Conservation (phyloP, 1,140 invertebrate genomes). For the Apolygus lucorum region DNA sequence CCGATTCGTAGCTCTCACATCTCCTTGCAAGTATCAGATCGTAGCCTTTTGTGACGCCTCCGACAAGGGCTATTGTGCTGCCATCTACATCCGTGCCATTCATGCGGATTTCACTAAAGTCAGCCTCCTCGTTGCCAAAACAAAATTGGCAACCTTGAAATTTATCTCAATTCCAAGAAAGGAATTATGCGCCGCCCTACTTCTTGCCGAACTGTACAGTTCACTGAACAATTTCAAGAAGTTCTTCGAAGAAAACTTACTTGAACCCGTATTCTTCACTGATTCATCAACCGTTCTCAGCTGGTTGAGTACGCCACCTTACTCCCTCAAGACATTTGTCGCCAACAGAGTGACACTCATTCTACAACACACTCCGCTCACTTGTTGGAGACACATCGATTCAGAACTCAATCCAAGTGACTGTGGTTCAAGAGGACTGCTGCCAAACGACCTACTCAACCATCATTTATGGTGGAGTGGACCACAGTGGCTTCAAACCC, state of each 20-base stretch:
- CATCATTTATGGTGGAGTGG: constrained; percentile 40
- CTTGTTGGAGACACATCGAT: constrained; percentile 29
- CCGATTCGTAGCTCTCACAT: no score
- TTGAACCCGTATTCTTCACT: constrained; percentile 31
- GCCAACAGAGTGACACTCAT: constrained; percentile 34
- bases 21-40: no score
- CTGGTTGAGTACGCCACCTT: constrained; percentile 32
- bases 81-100: constrained; percentile 30
- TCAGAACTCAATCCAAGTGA: constrained; percentile 38
- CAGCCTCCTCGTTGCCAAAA: constrained; percentile 38
- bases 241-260: no score
- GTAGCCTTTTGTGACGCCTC: constrained; percentile 37
- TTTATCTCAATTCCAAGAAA: constrained; percentile 36
- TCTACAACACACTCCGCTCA: neutral
- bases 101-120: neutral
- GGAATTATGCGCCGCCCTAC: constrained; percentile 37
- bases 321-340: constrained; percentile 29
- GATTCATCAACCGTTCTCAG: constrained; percentile 35
- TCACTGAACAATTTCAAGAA: neutral
- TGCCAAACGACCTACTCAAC: constrained; percentile 30
- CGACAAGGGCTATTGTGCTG: constrained; percentile 33
- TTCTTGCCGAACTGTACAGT: constrained; percentile 31
- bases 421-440: constrained; percentile 40
- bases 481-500: no score
- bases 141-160: constrained; percentile 39